phyloP scores from a whole-genome alignment of 2,113 vertebrate genomes.

The Microcebus ravelobensis region DNA sequence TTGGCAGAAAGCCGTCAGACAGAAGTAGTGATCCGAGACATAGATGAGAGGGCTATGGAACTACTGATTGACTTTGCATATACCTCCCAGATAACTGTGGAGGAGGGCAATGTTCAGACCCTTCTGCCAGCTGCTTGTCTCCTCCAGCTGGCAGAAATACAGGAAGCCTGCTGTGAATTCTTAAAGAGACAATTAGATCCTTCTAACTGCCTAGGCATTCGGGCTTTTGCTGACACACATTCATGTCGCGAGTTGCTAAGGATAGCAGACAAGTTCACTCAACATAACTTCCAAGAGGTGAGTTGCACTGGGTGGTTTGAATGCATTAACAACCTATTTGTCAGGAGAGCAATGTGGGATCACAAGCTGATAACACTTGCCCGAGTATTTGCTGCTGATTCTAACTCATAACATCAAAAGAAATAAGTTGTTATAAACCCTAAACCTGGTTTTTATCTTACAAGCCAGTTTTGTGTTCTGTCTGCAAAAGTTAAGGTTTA shows the following conservation, averaged over 20 bases:
- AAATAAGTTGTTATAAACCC: background rate
- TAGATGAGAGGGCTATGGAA: conserved; percentile 98
- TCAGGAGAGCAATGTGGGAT: background rate
- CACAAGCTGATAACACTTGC: background rate
- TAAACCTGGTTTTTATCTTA: conserved; percentile 28
- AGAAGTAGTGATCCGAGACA: conserved; percentile 97
- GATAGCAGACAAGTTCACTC: conserved; percentile 99
- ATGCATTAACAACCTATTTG: background rate
- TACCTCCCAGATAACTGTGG: conserved; percentile 98
- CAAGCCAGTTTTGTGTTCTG: background rate
- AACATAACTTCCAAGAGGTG: conserved; percentile 99
- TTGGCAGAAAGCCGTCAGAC: conserved; percentile 98
- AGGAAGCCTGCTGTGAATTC: conserved; percentile 99
- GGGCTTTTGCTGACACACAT: conserved; percentile 98
- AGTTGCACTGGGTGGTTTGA: conserved; percentile 55
- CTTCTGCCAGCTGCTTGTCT: conserved; percentile 97
- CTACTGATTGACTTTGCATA: conserved; percentile 99
- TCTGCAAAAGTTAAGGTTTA: background rate
- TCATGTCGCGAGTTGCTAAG: conserved; percentile 97
- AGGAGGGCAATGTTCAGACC: conserved; percentile 98
- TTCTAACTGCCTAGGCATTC: conserved; percentile 98
- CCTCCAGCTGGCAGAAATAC: conserved; percentile 98
- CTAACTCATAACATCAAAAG: conserved; percentile 33
- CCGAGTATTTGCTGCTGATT: background rate
- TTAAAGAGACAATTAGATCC: conserved; percentile 98